These are phyloP conservation scores for Melinopterus prodromus DNA, from an alignment of 2,888 invertebrate genomes.

Conservation along the genomic window DNA sequence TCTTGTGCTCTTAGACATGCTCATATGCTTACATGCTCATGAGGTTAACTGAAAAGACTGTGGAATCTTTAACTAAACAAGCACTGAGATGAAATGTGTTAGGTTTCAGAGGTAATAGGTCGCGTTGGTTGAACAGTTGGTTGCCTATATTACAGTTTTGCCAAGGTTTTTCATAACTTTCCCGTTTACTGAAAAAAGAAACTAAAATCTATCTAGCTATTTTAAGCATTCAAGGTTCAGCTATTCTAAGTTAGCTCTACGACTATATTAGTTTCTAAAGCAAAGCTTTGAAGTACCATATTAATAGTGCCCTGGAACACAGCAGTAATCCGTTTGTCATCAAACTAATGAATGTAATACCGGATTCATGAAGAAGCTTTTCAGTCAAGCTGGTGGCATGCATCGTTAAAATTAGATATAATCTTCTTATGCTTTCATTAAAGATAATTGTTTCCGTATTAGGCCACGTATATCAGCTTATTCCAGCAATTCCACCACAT, in stretches of 20 bases:
- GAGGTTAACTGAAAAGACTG: too few relatives aligned
- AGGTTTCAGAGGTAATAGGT: too few relatives aligned
- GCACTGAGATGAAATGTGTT: too few relatives aligned
- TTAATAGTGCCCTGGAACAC: not conserved
- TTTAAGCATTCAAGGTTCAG: too few relatives aligned
- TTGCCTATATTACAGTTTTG: too few relatives aligned
- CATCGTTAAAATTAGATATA: conserved; percentile 24
- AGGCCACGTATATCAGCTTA: not conserved
- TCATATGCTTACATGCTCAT: too few relatives aligned
- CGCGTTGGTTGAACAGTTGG: too few relatives aligned
- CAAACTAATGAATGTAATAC: not conserved
- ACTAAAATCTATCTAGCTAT: too few relatives aligned
- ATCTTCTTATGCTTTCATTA: conserved; percentile 15
- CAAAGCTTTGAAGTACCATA: not conserved
- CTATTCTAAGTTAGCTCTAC: not conserved
- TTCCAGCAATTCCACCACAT: too few relatives aligned
- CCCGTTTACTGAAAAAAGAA: not conserved
- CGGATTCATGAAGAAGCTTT: not conserved
- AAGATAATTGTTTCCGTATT: not conserved
- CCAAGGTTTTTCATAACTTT: not conserved
- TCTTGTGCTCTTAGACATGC: not conserved
- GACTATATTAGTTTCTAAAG: not conserved
- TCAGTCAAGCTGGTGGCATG: not conserved
- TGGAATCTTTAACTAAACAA: too few relatives aligned
- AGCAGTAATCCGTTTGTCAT: not conserved